Base-by-base conservation (phyloP, 64 coral and sea anemone species). In the Montipora capricornis region DNA sequence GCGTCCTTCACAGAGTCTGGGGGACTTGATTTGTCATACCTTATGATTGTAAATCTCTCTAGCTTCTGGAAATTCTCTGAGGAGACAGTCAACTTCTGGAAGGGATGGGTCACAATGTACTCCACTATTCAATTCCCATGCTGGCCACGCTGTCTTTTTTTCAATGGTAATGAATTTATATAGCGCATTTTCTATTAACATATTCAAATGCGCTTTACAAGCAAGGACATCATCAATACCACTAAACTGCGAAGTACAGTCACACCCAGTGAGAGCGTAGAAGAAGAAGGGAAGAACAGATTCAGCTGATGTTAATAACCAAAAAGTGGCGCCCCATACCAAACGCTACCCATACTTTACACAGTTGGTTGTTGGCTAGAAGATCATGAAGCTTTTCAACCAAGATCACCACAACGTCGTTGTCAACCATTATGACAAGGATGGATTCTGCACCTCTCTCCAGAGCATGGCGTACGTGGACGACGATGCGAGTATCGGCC, bases 261-360 rank as follows among this genome's bases (percentile, higher is more conserved):
- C 29, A 37, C 29, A 37, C 29, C 1, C 29, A 37, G 29, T 37
- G 47, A 91, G 81, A 2, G 89, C 80, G n/a, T 91, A 82, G 66
- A 95, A 91, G 12, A 95, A 93, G 76, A 75, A n/a, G n/a, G n/a
- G 68, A 89, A 94, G n/a, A 66, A 77, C 12, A 89, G 66, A 68
- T 68, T 68, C 66, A 2, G 16, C 20, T 68, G 66, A 68, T 20
- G 66, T 19, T 68, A 68, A 68, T 68, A 68, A 20, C 12, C 19
- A 6, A 68, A 19, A 68, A 68, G 66, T 13, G 1, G 12, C 6
- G 66, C 1, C 74, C 74, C 74, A 76, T 45, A 15, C 74, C 37
- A 37, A 37, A 37, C 29, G 29, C 29, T 37, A 37, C 29, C 29
- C 29, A 37, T 37, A 37, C 29, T 37, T 76, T 76, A 45, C 44